phyloP scores from a whole-genome alignment of 2,888 invertebrate species.

The Lasius platythorax region DNA sequence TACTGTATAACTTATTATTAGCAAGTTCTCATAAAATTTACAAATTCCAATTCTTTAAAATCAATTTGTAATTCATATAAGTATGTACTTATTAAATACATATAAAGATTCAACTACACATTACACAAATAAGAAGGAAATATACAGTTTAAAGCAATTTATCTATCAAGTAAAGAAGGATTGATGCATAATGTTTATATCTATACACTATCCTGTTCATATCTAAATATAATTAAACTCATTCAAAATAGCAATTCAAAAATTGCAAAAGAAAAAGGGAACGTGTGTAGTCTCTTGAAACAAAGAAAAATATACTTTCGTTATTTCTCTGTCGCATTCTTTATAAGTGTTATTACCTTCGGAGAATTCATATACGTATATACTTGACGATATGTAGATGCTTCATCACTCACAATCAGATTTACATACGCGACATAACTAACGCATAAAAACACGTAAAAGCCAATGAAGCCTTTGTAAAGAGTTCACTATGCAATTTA shows the following conservation, averaged over 20 bases:
- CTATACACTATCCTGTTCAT: background rate
- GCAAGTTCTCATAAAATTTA: background rate
- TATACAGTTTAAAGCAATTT: background rate
- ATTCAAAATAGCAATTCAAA: background rate
- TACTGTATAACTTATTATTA: background rate
- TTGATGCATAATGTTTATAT: background rate
- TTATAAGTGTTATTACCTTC: background rate
- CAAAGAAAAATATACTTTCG: background rate
- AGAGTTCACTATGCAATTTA: background rate
- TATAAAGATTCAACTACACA: background rate
- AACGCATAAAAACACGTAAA: background rate
- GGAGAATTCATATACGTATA: background rate
- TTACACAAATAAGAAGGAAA: background rate
- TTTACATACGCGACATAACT: background rate
- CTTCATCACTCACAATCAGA: background rate
- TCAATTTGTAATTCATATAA: background rate
- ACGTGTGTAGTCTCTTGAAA: background rate
- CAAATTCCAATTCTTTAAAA: background rate
- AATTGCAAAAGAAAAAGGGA: background rate
- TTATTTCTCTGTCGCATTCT: background rate
- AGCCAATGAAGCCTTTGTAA: background rate
- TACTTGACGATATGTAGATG: background rate
- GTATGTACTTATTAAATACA: background rate
- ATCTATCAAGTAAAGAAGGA: background rate
- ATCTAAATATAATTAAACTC: background rate